These are phyloP conservation scores for Amphiprion ocellaris DNA, from an alignment of 2,113 vertebrate genomes.

Conservation along the genomic window DNA sequence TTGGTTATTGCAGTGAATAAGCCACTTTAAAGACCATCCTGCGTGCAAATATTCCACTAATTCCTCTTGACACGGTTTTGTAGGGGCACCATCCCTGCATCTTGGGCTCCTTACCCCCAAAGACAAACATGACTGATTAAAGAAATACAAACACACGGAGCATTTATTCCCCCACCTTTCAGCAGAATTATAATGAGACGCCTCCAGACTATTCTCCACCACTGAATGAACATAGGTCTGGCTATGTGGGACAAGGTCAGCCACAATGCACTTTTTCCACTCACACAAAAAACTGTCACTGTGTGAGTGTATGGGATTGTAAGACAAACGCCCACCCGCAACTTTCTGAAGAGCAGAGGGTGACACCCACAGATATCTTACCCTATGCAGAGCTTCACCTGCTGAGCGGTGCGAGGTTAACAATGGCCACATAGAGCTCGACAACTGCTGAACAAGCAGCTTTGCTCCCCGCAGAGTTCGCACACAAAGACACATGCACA, in stretches of 20 bases:
- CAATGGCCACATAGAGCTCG: conserved; percentile 72
- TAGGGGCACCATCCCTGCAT: no score
- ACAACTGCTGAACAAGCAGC: conserved; percentile 68
- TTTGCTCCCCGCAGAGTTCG: conserved; percentile 27
- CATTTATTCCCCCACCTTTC: no score
- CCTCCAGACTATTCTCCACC: no score
- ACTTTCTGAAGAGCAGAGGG: conserved; percentile 8
- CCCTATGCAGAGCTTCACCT: conserved; percentile 53
- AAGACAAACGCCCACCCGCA: conserved; percentile 30
- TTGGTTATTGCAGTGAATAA: no score
- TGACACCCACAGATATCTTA: conserved; percentile 52
- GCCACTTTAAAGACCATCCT: no score
- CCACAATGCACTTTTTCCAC: not conserved
- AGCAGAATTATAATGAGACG: no score
- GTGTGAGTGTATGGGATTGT: conserved; percentile 3
- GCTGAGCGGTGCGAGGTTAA: conserved; percentile 71
- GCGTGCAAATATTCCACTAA: no score
- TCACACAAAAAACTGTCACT: not conserved
- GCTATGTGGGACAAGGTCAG: not conserved
- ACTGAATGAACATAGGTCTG: no score
- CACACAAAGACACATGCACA: conserved; percentile 19
- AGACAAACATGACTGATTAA: no score
- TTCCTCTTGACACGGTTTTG: no score
- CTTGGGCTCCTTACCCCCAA: no score
- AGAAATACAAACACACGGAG: no score